Conservation (phyloP, 2,113 vertebrate genomes). For the Crotophaga sulcirostris region DNA sequence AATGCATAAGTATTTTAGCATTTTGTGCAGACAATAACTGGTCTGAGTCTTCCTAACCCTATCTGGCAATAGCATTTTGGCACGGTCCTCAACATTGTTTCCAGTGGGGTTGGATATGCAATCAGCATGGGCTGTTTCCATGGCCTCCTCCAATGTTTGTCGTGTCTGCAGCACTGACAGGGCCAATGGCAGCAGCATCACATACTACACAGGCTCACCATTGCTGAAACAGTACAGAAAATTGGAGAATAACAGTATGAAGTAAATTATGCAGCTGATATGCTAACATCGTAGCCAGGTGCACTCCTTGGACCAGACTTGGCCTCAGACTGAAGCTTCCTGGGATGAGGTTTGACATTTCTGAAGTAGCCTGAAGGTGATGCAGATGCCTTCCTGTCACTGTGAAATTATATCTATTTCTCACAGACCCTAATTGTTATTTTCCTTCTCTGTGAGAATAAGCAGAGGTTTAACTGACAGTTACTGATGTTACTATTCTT, state of each 20-base stretch:
- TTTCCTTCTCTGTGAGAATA: background rate
- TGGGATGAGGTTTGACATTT: background rate
- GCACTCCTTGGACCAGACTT: background rate
- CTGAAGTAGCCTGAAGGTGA: background rate
- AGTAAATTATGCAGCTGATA: background rate
- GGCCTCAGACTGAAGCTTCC: background rate
- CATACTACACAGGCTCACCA: background rate
- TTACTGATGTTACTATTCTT: background rate
- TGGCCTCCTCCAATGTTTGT: background rate
- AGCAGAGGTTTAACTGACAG: background rate
- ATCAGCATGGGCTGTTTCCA: background rate
- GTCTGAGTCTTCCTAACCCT: background rate
- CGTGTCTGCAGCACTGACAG: background rate
- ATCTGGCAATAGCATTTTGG: background rate
- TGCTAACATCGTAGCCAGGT: background rate
- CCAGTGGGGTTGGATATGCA: background rate
- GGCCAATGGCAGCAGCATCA: background rate
- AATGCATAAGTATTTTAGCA: background rate
- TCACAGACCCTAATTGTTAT: background rate
- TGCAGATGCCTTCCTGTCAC: background rate
- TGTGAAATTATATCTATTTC: background rate
- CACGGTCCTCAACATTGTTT: background rate
- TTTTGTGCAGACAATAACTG: background rate
- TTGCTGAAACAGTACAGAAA: background rate
- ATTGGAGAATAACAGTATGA: background rate